These are phyloP conservation scores for Ligdia adustata DNA, from an alignment of 2,888 invertebrate species.

Conservation along the genomic window DNA sequence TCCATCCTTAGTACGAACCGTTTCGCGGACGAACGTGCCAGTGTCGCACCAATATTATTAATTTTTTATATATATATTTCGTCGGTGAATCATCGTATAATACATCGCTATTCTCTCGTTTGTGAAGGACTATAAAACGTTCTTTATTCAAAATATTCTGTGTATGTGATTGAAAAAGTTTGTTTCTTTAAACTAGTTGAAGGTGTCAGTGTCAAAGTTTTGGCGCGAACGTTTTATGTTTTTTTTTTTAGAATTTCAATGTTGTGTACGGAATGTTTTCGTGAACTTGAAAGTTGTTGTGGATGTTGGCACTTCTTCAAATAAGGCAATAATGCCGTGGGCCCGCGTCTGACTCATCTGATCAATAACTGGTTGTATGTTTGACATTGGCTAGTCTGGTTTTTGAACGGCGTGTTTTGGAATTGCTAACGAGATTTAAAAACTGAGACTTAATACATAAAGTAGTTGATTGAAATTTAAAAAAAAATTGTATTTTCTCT, in stretches of 20 bases:
- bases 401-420: conserved; percentile 27
- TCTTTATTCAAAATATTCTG: conserved; percentile 1
- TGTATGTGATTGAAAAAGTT: conserved; percentile 5
- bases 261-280: conserved; percentile 19
- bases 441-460: no score
- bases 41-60: conserved; percentile 9
- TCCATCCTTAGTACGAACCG: conserved; percentile 27
- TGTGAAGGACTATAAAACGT: conserved; percentile 8
- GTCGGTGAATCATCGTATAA: conserved; percentile 18
- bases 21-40: conserved; percentile 21
- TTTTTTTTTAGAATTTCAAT: conserved; percentile 15
- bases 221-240: conserved; percentile 23
- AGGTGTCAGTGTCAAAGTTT: conserved; percentile 24
- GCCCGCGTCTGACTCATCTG: conserved; percentile 58
- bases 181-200: conserved; percentile 21
- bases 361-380: conserved; percentile 57
- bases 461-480: no score
- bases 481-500: no score
- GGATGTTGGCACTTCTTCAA: conserved; percentile 38
- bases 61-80: conserved; percentile 16
- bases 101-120: conserved; percentile 9
- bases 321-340: conserved; percentile 43
- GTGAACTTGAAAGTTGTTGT: conserved; percentile 23
- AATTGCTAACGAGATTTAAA: conserved; percentile 13
- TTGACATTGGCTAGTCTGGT: conserved; percentile 53